Percentiles rank a stretch among this genome's conserved stretches.
These are phyloP conservation scores for Megathymus violae DNA, from an alignment of 1,140 invertebrate genomes.

Conservation along the genomic window DNA sequence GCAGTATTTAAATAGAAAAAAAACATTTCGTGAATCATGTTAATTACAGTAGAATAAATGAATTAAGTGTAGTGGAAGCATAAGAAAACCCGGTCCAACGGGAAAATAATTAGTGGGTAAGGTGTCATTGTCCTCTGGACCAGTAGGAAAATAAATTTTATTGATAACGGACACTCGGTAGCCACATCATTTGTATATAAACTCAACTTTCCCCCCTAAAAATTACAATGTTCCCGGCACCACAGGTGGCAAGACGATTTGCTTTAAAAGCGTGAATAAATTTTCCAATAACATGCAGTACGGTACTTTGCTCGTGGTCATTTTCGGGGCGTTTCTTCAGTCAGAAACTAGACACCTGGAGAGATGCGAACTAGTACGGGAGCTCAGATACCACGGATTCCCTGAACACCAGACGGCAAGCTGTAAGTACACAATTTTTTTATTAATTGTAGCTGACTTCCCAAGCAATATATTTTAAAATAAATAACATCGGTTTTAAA, in stretches of 20 bases:
- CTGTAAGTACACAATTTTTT: conserved; percentile 46
- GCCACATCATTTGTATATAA: conserved; percentile 11
- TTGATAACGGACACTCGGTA: background rate
- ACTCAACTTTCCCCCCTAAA: background rate
- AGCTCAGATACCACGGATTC: conserved; percentile 57
- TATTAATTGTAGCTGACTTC: too few relatives aligned
- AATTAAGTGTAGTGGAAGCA: background rate
- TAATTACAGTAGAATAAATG: too few relatives aligned
- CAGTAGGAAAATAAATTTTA: background rate
- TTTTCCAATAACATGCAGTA: conserved; percentile 4
- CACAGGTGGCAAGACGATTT: background rate
- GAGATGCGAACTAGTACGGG: conserved; percentile 48
- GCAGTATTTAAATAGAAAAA: too few relatives aligned
- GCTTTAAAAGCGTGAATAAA: background rate
- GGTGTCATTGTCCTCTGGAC: background rate
- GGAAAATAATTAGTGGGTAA: background rate
- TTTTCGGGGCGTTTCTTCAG: conserved; percentile 6
- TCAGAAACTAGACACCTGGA: conserved; percentile 25
- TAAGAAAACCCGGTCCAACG: background rate
- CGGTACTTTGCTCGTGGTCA: background rate
- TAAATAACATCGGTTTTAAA: too few relatives aligned
- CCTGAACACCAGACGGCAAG: conserved; percentile 53
- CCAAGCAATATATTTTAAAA: too few relatives aligned
- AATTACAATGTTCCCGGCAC: background rate
- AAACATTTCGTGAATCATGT: too few relatives aligned